Base-by-base conservation (phyloP, 2,113 vertebrate species). In the Polypterus senegalus region DNA sequence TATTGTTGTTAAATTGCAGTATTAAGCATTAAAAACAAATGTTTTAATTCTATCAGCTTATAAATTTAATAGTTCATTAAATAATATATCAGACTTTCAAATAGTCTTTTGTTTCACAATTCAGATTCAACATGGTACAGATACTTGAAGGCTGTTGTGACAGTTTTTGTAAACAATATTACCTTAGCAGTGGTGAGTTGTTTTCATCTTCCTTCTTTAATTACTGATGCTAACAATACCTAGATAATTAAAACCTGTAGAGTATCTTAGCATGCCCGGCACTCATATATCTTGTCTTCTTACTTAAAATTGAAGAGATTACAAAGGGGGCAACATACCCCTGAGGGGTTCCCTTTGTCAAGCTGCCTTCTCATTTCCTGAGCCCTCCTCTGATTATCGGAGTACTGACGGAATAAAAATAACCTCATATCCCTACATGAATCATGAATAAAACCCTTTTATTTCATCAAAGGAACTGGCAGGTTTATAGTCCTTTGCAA, bases 401-500 rank as follows among this genome's bases (percentile, higher is more conserved):
- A 84, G 80, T 86, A 86, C 82, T 78, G 80, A 85, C 75, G 74
- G 83, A 87, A 86, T 86, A 84, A 84, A 88, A 86, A 87, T 85
- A 86, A 83, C 82, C 83, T 88, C 76, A 80, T 84, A 84, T 86
- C 82, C 83, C 81, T 85, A 82, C 82, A 81, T 86, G 86, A 85
- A 88, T 82, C 80, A 86, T 88, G 85, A 88, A 89, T 87, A 91
- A 88, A 88, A 81, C 73, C 81, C 77, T 88, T 87, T 89, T 88
- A 88, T 84, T 85, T 88, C 86, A 83, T 89, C 84, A 88, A 86
- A 86, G 79, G 79, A 81, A 73, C 79, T 90, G 87, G 89, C 86
- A 91, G 90, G 89, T 88, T 89, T 89, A 88, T 86, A 90, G 90
- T 90, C 86, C 88, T 88, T 83, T 85, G 86, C 86, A 85, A 82